Evolutionary conservation across 2,113 vertebrate genomes (phyloP), one percentile per base, ranked within the genome.

Genomic region (Macrotis lagotis): DNA sequence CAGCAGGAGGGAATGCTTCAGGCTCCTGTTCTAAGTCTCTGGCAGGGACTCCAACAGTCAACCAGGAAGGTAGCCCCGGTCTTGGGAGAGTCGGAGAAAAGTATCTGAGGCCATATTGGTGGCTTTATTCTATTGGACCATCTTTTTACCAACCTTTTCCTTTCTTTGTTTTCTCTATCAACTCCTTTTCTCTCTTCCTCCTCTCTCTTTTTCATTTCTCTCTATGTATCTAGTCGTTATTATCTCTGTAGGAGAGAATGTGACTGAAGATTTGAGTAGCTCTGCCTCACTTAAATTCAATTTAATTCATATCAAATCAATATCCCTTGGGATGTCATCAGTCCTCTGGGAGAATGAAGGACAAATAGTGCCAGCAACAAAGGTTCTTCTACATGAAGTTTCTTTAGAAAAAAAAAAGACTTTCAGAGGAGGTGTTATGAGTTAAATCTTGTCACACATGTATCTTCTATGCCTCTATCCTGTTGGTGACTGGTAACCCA

Each of bases 61-160:
- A 11, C 26, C 26, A 31, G 28, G 28, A 10, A 31, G 28, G 26
- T 59, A 28, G 31, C 0, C 0, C n/a, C 26, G 92, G 26, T 48
- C n/a, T 11, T 28, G 51, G 50, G 22, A 25, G 28, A 90, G 47
- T 48, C 0, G 3, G 37, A 48, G 31, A 51, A 49, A 44, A 24
- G 66, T 28, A 12, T 52, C 25, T 44, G 50, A 66, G 48, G 51
- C 28, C 55, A 25, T 26, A 12, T 5, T 55, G 53, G 48, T 9
- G 2, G 14, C 9, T 0, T 0, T 19, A 5, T 55, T 24, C 24
- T 31, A n/a, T n/a, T 0, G 31, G 83, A 47, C 59, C 24, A 95
- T 97, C 95, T 51, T 94, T 95, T 50, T 83, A 92, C 95, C 89
- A n/a, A n/a, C 96, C 88, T 94, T 93, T 52, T 98, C 94, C 93